Evolutionary conservation across 2,797 vertebrate genomes (phyloP).

Genomic region (Valencia hispanica): DNA sequence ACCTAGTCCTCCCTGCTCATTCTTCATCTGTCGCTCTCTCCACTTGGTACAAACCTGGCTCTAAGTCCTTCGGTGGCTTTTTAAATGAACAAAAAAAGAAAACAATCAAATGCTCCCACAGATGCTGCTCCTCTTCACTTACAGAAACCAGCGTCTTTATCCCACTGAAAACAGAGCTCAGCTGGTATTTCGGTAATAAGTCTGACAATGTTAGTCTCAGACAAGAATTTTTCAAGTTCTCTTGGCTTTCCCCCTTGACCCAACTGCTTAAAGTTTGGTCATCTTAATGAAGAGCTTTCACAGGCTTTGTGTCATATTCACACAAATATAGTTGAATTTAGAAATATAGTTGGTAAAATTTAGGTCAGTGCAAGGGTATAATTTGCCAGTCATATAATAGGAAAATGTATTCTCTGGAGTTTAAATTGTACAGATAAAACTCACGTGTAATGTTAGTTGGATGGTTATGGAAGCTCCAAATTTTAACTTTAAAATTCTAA

Average conservation of each 20-base stretch:
- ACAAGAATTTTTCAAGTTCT: background rate
- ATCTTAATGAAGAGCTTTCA: background rate
- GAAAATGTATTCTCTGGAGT: conserved; percentile 10
- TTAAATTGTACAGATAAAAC: conserved; percentile 24
- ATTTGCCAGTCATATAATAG: conserved; percentile 1
- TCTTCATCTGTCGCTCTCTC: conserved; percentile 16
- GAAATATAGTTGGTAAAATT: background rate
- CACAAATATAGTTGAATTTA: no score
- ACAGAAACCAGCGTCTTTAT: conserved; percentile 28
- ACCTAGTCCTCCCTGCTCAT: conserved; percentile 10
- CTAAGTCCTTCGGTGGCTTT: conserved; percentile 44
- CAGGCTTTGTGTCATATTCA: background rate
- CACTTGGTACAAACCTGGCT: conserved; percentile 41
- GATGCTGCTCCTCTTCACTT: conserved; percentile 33
- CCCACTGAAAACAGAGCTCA: conserved; percentile 28
- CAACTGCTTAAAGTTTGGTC: background rate
- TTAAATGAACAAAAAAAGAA: conserved; percentile 22
- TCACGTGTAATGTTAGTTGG: background rate
- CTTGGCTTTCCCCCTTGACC: conserved; percentile 14
- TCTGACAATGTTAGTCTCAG: background rate
- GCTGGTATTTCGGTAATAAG: conserved; percentile 15
- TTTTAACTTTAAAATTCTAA: conserved; percentile 16
- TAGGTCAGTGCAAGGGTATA: background rate
- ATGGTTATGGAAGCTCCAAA: conserved; percentile 3
- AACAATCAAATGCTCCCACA: conserved; percentile 26